Evolutionary conservation across 2,113 vertebrate genomes (phyloP).

Genomic region (Motacilla alba): DNA sequence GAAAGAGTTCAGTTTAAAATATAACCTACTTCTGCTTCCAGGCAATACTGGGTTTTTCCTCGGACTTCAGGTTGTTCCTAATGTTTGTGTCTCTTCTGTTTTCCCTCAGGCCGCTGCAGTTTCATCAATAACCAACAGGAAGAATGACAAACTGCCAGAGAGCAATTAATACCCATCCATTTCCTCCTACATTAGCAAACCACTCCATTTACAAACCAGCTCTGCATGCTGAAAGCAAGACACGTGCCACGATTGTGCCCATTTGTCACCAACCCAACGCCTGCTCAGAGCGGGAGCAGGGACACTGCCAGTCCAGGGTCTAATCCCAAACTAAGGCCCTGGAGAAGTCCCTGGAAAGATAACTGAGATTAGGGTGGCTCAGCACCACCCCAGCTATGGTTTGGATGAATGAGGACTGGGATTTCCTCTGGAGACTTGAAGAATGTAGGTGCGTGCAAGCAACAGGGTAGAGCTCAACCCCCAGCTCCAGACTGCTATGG

Average conservation of each 20-base stretch:
- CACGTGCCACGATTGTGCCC: background rate
- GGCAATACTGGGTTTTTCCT: fast-evolving
- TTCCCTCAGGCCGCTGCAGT: background rate
- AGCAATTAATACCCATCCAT: constrained; percentile 26
- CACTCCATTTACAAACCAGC: background rate
- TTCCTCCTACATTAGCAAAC: background rate
- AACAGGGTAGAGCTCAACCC: background rate
- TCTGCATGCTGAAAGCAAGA: background rate
- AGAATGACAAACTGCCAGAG: background rate
- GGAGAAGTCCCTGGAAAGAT: background rate
- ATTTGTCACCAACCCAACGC: background rate
- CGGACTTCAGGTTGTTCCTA: background rate
- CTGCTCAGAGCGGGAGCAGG: background rate
- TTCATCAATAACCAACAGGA: constrained; percentile 1
- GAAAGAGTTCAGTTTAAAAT: background rate
- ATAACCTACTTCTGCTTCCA: background rate
- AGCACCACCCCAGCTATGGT: background rate
- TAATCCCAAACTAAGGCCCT: background rate
- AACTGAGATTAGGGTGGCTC: background rate
- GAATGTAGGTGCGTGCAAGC: background rate
- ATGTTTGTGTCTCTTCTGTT: background rate
- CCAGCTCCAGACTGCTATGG: fast-evolving
- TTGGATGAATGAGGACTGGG: background rate
- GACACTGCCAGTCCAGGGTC: fast-evolving
- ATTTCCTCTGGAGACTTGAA: background rate